Percentiles rank a stretch among this genome's conserved stretches.
Conservation (phyloP, 2,888 invertebrate species). For the Mimumesa dahlbomi region DNA sequence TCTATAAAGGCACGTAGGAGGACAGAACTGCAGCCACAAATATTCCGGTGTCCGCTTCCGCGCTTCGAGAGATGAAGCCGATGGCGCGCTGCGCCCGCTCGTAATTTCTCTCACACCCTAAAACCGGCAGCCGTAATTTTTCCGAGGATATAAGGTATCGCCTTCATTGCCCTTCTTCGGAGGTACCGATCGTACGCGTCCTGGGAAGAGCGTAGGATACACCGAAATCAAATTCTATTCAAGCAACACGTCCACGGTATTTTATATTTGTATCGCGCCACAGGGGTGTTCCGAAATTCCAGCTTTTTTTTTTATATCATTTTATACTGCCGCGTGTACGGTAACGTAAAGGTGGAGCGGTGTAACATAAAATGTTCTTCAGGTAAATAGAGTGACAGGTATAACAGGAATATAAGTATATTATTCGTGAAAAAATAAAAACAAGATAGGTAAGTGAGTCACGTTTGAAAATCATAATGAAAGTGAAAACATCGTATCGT, state of each 20-base stretch:
- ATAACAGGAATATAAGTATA: too few relatives aligned
- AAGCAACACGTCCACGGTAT: conserved; percentile 5
- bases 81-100: conserved; percentile 37
- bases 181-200: not conserved
- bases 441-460: too few relatives aligned
- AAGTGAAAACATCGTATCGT: too few relatives aligned
- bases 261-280: conserved; percentile 25
- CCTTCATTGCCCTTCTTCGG: conserved; percentile 17
- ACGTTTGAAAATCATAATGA: too few relatives aligned
- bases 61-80: conserved; percentile 43
- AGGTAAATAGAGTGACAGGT: too few relatives aligned
- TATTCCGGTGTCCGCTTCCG: conserved; percentile 67
- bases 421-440: too few relatives aligned
- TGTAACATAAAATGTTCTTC: too few relatives aligned
- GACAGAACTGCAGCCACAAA: conserved; percentile 63
- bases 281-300: conserved; percentile 20
- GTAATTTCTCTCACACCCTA: conserved; percentile 48
- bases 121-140: conserved; percentile 52
- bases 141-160: conserved; percentile 21
- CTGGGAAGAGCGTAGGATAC: conserved; percentile 22
- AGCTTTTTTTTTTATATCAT: not conserved
- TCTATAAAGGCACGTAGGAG: conserved; percentile 64
- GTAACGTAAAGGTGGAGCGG: too few relatives aligned
- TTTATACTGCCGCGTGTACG: too few relatives aligned
- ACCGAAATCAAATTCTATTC: conserved; percentile 39